phyloP scores from a whole-genome alignment of 2,797 vertebrate species.

The Epinephelus awoara region DNA sequence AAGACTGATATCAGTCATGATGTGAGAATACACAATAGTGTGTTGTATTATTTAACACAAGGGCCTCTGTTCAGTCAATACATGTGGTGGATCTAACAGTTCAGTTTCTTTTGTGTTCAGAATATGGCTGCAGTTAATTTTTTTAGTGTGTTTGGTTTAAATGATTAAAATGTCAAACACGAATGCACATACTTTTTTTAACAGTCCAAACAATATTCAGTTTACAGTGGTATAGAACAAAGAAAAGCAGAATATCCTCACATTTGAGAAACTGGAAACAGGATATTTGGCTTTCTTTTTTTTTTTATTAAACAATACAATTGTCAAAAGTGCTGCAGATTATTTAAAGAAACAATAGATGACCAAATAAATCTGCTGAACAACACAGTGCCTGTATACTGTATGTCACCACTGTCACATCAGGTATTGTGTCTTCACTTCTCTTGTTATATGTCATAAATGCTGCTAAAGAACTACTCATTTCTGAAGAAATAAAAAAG shows the following conservation, averaged over 20 bases:
- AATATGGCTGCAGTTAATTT: neutral
- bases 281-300: neutral
- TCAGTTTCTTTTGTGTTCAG: neutral
- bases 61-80: neutral
- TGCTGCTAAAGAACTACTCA: conserved; percentile 2
- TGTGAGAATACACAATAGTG: neutral
- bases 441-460: neutral
- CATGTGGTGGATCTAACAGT: neutral
- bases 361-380: neutral
- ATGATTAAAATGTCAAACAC: neutral
- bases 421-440: no score
- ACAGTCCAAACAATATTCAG: neutral
- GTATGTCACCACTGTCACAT: no score
- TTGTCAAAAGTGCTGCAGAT: neutral
- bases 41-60: neutral
- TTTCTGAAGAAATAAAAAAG: neutral
- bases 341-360: neutral
- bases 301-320: neutral
- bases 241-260: neutral
- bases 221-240: neutral
- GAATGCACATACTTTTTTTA: neutral
- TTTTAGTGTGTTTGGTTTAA: neutral
- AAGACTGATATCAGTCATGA: no score
- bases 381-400: neutral
- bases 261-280: neutral